Evolutionary conservation across 2,888 invertebrate genomes (phyloP).

Genomic region (Meiosimyza platycephala): DNA sequence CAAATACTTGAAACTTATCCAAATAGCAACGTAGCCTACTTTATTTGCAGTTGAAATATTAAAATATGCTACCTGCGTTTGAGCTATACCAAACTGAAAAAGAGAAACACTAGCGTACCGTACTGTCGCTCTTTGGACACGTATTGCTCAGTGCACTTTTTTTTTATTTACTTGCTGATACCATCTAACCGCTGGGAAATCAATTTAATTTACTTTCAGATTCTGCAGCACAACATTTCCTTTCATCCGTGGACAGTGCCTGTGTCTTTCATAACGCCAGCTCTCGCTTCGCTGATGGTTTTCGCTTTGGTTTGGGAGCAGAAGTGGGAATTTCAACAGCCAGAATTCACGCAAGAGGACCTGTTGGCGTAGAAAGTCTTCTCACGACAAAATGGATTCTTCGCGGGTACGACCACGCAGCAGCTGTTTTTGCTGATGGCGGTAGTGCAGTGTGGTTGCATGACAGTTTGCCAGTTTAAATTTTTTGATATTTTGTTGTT

Average conservation of each 20-base stretch:
- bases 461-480: constrained; percentile 72
- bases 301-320: constrained; percentile 94
- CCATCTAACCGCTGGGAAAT: constrained; percentile 33
- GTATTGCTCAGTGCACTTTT: neutral
- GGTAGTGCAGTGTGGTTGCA: constrained; percentile 82
- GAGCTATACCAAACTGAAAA: neutral
- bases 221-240: constrained; percentile 78
- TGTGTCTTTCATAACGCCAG: constrained; percentile 98
- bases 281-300: constrained; percentile 97
- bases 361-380: constrained; percentile 97
- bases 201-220: constrained; percentile 52
- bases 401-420: constrained; percentile 89
- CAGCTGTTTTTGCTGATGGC: constrained; percentile 86
- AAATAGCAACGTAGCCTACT: too few relatives aligned
- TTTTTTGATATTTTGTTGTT: neutral
- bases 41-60: too few relatives aligned
- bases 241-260: constrained; percentile 92
- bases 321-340: constrained; percentile 90
- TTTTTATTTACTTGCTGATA: neutral
- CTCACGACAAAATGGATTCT: constrained; percentile 98
- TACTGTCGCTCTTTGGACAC: neutral
- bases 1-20: too few relatives aligned
- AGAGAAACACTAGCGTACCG: neutral
- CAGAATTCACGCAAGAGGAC: constrained; percentile 91
- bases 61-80: too few relatives aligned